phyloP scores from a whole-genome alignment of 2,797 vertebrate species.

The Lacerta viridis region DNA sequence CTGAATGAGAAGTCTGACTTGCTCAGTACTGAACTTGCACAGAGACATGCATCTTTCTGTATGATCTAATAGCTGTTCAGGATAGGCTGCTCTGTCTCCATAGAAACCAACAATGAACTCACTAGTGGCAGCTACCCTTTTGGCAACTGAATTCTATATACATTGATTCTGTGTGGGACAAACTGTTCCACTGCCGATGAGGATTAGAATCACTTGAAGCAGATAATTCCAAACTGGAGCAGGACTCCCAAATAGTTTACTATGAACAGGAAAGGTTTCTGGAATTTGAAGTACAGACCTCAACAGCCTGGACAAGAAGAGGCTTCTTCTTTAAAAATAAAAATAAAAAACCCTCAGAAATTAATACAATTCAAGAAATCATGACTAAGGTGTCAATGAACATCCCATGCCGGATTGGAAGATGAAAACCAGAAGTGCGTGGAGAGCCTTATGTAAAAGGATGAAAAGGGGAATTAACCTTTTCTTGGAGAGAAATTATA shows the following conservation, averaged over 20 bases:
- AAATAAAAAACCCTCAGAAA: not conserved
- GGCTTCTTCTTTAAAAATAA: not conserved
- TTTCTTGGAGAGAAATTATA: not conserved
- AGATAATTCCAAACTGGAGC: slow-evolving; percentile 55
- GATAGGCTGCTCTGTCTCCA: slow-evolving; percentile 87
- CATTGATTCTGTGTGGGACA: slow-evolving; percentile 68
- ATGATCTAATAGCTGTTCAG: slow-evolving; percentile 78
- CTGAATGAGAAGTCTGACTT: slow-evolving; percentile 52
- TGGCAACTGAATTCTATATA: slow-evolving; percentile 70
- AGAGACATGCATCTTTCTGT: slow-evolving; percentile 71
- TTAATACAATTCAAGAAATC: not conserved
- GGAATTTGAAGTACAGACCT: not conserved
- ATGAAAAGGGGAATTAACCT: not conserved
- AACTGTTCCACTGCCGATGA: slow-evolving; percentile 61
- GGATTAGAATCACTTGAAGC: slow-evolving; percentile 72
- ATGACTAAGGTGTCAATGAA: not conserved
- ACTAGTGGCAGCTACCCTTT: slow-evolving; percentile 74
- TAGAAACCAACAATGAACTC: slow-evolving; percentile 84
- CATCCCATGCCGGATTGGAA: not conserved
- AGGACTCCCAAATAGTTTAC: slow-evolving; percentile 50
- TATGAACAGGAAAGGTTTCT: not conserved
- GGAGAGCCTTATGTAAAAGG: not conserved
- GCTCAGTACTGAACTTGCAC: slow-evolving; percentile 69
- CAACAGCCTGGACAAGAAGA: not conserved
- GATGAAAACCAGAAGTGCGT: not conserved